These are phyloP conservation scores for Macrosteles quadrilineatus DNA, from an alignment of 1,140 invertebrate genomes.

Conservation along the genomic window DNA sequence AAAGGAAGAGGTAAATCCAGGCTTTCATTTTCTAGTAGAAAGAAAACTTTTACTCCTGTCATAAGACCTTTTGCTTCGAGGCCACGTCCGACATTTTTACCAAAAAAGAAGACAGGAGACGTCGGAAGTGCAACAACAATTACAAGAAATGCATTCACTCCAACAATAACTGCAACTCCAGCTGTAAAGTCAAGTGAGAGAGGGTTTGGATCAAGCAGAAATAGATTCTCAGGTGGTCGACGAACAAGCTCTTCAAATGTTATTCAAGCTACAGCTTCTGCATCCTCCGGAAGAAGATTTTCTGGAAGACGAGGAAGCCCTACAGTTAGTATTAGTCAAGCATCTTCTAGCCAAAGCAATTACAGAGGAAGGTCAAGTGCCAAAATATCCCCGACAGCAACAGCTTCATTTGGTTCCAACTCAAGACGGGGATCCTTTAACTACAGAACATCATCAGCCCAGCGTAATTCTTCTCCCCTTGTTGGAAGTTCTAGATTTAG, in stretches of 20 bases:
- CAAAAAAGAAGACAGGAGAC: conserved; percentile 69
- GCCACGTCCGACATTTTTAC: conserved; percentile 75
- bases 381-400: conserved; percentile 47
- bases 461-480: conserved; percentile 47
- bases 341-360: conserved; percentile 48
- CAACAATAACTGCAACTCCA: conserved; percentile 81
- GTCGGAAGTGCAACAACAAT: conserved; percentile 75
- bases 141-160: conserved; percentile 72
- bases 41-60: conserved; percentile 74
- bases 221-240: conserved; percentile 63
- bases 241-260: conserved; percentile 46
- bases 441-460: conserved; percentile 45
- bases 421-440: conserved; percentile 57
- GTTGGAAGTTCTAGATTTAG: conserved; percentile 53
- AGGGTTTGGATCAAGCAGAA: conserved; percentile 46
- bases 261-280: conserved; percentile 34
- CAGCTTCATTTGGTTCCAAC: conserved; percentile 53
- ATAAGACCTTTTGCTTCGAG: conserved; percentile 80
- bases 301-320: conserved; percentile 49
- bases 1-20: conserved; percentile 62
- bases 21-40: conserved; percentile 67
- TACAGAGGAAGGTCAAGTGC: conserved; percentile 49
- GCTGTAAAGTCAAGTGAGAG: conserved; percentile 59
- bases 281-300: conserved; percentile 52
- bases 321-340: conserved; percentile 44